phyloP scores from a whole-genome alignment of 2,888 invertebrate species.

The Cyrtodaria siliqua region DNA sequence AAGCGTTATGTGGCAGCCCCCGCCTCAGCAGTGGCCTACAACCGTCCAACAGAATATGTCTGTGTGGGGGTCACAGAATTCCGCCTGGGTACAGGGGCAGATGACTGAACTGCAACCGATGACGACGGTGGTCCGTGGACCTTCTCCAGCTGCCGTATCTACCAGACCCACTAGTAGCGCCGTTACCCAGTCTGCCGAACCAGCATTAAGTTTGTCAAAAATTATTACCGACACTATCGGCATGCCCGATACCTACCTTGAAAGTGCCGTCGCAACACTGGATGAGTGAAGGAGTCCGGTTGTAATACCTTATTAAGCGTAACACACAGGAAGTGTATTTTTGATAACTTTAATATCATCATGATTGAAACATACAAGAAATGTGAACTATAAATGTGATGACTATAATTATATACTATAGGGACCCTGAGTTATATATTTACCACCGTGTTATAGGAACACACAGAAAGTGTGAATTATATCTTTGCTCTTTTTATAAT shows the following conservation, averaged over 20 bases:
- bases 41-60: constrained; percentile 17
- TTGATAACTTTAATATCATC: too few species aligned
- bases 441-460: too few species aligned
- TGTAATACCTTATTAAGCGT: too few species aligned
- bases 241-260: constrained; percentile 14
- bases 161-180: constrained; percentile 21
- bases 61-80: constrained; percentile 35
- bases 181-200: constrained; percentile 4
- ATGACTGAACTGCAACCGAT: constrained; percentile 21
- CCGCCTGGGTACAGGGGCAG: constrained; percentile 24
- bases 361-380: too few species aligned
- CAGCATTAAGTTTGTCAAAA: constrained; percentile 11
- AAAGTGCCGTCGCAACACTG: constrained; percentile 14
- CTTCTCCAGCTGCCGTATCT: constrained; percentile 11
- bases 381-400: too few species aligned
- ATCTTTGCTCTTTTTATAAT: too few species aligned
- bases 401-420: too few species aligned
- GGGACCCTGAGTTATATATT: too few species aligned
- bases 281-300: constrained; percentile 13
- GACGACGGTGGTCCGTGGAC: constrained; percentile 16
- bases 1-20: constrained; percentile 27
- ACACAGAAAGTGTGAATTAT: too few species aligned
- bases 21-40: constrained; percentile 28
- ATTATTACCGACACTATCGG: constrained; percentile 16
- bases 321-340: too few species aligned